phyloP scores from a whole-genome alignment of 2,888 invertebrate genomes.

The Cephus pygmeus region DNA sequence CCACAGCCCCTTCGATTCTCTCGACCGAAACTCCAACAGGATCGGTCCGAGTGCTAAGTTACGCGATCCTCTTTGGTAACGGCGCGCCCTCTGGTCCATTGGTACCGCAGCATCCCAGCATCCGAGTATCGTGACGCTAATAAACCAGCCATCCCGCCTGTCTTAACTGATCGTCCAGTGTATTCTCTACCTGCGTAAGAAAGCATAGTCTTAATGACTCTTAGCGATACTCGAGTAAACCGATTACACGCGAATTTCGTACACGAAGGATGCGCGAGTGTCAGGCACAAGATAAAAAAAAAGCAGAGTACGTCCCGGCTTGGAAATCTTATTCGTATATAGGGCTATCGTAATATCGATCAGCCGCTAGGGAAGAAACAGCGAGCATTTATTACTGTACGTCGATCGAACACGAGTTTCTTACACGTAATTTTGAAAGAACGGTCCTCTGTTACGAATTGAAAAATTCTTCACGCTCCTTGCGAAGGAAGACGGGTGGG shows the following conservation, averaged over 20 bases:
- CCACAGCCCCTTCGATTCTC: constrained; percentile 1
- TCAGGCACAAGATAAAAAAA: background rate
- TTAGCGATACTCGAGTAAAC: background rate
- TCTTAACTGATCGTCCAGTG: background rate
- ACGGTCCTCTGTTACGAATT: background rate
- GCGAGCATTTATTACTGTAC: background rate
- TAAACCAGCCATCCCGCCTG: background rate
- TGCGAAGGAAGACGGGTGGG: background rate
- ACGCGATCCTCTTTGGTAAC: constrained; percentile 5
- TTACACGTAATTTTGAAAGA: background rate
- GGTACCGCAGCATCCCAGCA: background rate
- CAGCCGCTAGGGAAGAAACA: background rate
- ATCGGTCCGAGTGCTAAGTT: constrained; percentile 2
- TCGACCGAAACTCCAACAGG: background rate
- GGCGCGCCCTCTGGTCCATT: background rate
- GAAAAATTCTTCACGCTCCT: background rate
- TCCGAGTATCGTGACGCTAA: background rate
- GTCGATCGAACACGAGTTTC: background rate
- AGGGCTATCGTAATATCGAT: background rate
- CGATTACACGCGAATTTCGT: background rate
- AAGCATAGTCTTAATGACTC: background rate
- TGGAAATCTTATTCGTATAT: background rate
- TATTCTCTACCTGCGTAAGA: background rate
- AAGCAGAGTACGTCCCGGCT: background rate
- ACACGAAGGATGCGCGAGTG: background rate